A percentile compares a stretch with the other conserved stretches of the same genome.
Conservation (phyloP, 2,113 vertebrate species). For the Gobiocypris rarus region DNA sequence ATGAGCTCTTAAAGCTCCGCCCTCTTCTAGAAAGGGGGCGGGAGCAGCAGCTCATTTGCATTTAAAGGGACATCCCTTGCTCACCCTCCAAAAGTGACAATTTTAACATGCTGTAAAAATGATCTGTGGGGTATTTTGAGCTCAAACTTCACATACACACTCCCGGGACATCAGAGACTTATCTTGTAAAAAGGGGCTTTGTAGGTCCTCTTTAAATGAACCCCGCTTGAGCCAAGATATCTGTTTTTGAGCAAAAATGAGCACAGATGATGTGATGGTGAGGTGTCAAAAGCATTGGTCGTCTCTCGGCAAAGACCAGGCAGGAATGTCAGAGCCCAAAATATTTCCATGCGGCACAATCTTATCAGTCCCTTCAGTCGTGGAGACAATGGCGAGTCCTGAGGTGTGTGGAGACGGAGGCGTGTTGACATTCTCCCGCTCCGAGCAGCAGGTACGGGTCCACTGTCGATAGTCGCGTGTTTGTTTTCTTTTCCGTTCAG, state of each 20-base stretch:
- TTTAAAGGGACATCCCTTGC: too few relatives aligned
- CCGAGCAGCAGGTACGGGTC: constrained; percentile 44
- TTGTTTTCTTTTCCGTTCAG: constrained; percentile 38
- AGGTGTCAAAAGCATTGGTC: constrained; percentile 22
- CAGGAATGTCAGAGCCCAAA: constrained; percentile 42
- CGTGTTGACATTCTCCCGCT: constrained; percentile 66
- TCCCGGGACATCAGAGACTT: too few relatives aligned
- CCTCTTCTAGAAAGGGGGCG: too few relatives aligned
- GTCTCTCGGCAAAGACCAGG: neutral
- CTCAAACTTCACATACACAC: too few relatives aligned
- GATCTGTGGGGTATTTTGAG: too few relatives aligned
- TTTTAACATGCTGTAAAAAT: too few relatives aligned
- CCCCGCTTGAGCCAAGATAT: neutral
- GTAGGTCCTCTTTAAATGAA: neutral
- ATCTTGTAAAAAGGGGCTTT: too few relatives aligned
- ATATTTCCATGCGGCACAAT: constrained; percentile 44
- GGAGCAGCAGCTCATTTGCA: too few relatives aligned
- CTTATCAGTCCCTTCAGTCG: constrained; percentile 59
- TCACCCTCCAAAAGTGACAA: too few relatives aligned
- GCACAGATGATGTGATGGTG: constrained; percentile 4
- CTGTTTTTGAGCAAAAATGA: neutral
- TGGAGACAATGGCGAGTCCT: constrained; percentile 56
- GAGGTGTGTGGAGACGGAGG: constrained; percentile 55
- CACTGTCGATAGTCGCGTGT: constrained; percentile 20
- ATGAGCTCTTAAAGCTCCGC: too few relatives aligned